Percentiles rank a stretch among this genome's conserved stretches.
Evolutionary conservation across 1,140 invertebrate genomes (phyloP).

Genomic region (Cyrtorhinus lividipennis): DNA sequence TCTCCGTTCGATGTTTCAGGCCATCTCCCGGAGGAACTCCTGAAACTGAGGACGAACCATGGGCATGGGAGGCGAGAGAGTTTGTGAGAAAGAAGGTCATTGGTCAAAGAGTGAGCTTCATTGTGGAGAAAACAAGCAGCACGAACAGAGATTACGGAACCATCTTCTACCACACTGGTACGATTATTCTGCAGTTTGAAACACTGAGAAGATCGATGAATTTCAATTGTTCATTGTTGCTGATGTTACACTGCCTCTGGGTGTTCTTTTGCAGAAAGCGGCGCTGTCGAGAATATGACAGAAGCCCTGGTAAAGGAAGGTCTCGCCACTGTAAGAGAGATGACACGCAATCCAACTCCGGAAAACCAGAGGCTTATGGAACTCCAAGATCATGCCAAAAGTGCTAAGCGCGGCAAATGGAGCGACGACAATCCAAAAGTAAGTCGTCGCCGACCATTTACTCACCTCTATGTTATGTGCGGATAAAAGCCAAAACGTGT

Average conservation of each 20-base stretch:
- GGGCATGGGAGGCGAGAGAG: conserved; percentile 91
- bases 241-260: background rate
- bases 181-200: too few species aligned
- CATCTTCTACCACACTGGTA: conserved; percentile 65
- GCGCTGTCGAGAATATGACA: background rate
- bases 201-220: conserved; percentile 47
- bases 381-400: conserved; percentile 80
- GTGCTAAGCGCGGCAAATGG: conserved; percentile 77
- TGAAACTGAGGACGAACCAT: conserved; percentile 79
- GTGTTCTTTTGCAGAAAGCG: background rate
- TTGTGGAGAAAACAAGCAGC: conserved; percentile 51
- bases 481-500: too few species aligned
- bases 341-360: conserved; percentile 43
- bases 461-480: too few species aligned
- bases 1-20: background rate
- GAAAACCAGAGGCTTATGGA: conserved; percentile 58
- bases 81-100: conserved; percentile 83
- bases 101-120: conserved; percentile 75
- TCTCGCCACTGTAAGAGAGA: conserved; percentile 60
- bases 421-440: conserved; percentile 27
- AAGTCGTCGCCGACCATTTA: background rate
- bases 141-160: conserved; percentile 62
- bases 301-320: conserved; percentile 62
- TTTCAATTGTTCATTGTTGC: background rate
- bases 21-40: conserved; percentile 28